These are phyloP conservation scores for Venustaconcha ellipsiformis DNA, from an alignment of 1,140 invertebrate species.

Conservation along the genomic window DNA sequence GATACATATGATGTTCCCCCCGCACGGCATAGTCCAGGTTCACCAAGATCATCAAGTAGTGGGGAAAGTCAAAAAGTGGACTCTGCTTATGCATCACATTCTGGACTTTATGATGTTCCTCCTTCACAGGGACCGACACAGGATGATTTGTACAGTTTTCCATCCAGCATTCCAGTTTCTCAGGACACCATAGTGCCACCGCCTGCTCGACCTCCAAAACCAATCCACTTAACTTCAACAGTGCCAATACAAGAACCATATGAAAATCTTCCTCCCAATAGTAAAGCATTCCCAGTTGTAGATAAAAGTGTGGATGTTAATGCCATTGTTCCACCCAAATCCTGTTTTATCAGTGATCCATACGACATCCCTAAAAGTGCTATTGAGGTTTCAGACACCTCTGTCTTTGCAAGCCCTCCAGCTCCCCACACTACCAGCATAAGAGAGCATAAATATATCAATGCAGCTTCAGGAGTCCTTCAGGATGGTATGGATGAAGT, in stretches of 20 bases:
- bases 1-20: slow-evolving; percentile 45
- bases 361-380: slow-evolving; percentile 20
- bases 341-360: slow-evolving; percentile 9
- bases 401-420: slow-evolving; percentile 15
- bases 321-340: slow-evolving; percentile 4
- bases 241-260: slow-evolving; percentile 43
- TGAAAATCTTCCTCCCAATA: slow-evolving; percentile 52
- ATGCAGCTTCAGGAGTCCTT: slow-evolving; percentile 8
- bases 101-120: slow-evolving; percentile 42
- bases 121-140: slow-evolving; percentile 13
- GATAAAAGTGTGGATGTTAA: slow-evolving; percentile 20
- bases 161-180: slow-evolving; percentile 33
- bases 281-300: slow-evolving; percentile 28
- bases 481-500: slow-evolving; percentile 1
- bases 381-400: slow-evolving; percentile 18
- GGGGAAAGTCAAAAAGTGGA: slow-evolving; percentile 42
- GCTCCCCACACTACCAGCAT: neutral
- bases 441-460: slow-evolving; percentile 18
- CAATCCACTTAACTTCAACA: slow-evolving; percentile 18
- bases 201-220: slow-evolving; percentile 36
- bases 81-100: slow-evolving; percentile 41
- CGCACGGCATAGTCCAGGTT: slow-evolving; percentile 30
- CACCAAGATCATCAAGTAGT: slow-evolving; percentile 45
- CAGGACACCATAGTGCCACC: slow-evolving; percentile 30
- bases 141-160: slow-evolving; percentile 49